phyloP scores from a whole-genome alignment of 2,888 invertebrate species.

The Napeogenes sylphis region DNA sequence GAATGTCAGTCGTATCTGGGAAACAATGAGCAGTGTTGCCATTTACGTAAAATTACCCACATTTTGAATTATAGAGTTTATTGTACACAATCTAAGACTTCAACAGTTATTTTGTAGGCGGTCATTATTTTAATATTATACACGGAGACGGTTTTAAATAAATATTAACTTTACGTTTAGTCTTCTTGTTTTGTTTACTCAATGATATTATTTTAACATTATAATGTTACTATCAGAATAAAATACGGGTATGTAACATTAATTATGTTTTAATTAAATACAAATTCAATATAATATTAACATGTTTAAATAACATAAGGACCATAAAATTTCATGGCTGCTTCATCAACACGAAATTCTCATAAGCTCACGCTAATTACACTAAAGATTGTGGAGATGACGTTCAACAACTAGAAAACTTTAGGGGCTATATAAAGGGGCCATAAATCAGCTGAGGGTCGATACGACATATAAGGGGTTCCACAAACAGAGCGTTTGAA shows the following conservation, averaged over 20 bases:
- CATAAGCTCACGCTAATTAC: constrained; percentile 65
- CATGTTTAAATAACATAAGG: constrained; percentile 17
- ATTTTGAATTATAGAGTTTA: constrained; percentile 1
- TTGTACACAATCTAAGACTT: background rate
- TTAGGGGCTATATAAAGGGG: constrained; percentile 68
- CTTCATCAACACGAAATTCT: constrained; percentile 47
- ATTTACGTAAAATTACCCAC: constrained; percentile 45
- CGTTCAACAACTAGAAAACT: constrained; percentile 67
- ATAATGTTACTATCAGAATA: background rate
- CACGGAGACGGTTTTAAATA: too few relatives aligned
- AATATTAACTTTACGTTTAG: too few relatives aligned
- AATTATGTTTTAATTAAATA: constrained; percentile 2
- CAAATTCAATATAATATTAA: constrained; percentile 3
- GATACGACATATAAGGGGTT: constrained; percentile 51
- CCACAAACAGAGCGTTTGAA: constrained; percentile 31
- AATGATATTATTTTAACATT: too few relatives aligned
- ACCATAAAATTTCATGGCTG: constrained; percentile 27
- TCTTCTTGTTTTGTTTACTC: too few relatives aligned
- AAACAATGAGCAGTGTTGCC: constrained; percentile 43
- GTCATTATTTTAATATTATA: too few relatives aligned
- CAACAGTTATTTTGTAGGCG: too few relatives aligned
- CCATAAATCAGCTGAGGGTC: constrained; percentile 69
- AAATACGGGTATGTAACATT: constrained; percentile 4
- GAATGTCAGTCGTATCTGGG: constrained; percentile 51
- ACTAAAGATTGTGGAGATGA: constrained; percentile 58